Evolutionary conservation across 1,140 invertebrate species (phyloP).

Genomic region (Triops longicaudatus): DNA sequence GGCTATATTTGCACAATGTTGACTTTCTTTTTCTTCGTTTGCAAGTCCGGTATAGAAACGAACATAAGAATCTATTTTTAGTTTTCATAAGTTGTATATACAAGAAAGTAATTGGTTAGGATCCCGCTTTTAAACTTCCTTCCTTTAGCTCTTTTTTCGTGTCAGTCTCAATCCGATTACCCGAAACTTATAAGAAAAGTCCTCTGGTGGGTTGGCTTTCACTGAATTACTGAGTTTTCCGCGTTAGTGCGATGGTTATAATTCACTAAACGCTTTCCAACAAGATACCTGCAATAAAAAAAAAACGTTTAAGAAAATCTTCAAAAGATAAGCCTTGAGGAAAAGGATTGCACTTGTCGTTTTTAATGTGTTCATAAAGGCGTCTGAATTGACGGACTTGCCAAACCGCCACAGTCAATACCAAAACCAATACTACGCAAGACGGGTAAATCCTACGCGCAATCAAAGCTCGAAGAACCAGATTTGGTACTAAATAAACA

Average conservation of each 20-base stretch:
- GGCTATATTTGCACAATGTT: background rate
- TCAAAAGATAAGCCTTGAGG: background rate
- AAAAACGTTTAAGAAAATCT: constrained; percentile 22
- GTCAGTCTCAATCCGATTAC: too few relatives aligned
- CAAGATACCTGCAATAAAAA: constrained; percentile 55
- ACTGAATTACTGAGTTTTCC: background rate
- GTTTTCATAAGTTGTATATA: constrained; percentile 8
- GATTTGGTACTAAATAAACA: constrained; percentile 50
- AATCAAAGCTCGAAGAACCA: constrained; percentile 65
- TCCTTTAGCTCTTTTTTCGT: too few relatives aligned
- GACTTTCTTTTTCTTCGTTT: background rate
- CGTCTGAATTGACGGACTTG: constrained; percentile 86
- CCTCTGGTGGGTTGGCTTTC: background rate
- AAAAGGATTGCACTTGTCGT: constrained; percentile 72
- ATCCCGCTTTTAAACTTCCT: background rate
- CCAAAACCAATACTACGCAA: constrained; percentile 59
- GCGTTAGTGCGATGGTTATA: constrained; percentile 54
- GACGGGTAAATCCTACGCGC: constrained; percentile 86
- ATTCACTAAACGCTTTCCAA: constrained; percentile 88
- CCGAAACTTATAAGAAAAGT: too few relatives aligned
- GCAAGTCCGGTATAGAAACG: background rate
- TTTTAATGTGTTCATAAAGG: constrained; percentile 96
- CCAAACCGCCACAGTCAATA: constrained; percentile 60
- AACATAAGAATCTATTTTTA: background rate
- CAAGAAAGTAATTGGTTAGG: background rate